Evolutionary conservation across 1,140 invertebrate genomes (phyloP).

Genomic region (Sarcophaga peregrina): DNA sequence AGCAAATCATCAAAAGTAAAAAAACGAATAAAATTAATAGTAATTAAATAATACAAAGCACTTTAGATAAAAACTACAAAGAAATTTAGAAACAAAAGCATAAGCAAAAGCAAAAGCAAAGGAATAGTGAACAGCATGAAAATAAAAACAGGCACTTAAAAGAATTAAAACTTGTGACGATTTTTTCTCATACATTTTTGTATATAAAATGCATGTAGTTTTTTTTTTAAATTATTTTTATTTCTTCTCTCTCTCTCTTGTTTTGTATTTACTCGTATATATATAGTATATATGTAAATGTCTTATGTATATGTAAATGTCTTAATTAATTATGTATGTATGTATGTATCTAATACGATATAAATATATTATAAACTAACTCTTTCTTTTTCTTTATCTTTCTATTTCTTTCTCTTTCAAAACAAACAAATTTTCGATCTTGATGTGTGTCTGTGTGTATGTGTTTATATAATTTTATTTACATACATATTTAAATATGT

Average conservation of each 20-base stretch:
- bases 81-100: neutral
- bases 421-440: constrained; percentile 3
- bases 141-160: neutral
- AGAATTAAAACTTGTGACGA: neutral
- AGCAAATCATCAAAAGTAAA: neutral
- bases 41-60: neutral
- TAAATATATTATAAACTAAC: constrained; percentile 1
- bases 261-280: neutral
- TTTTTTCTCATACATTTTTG: neutral
- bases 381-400: constrained; percentile 6
- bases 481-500: neutral
- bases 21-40: neutral
- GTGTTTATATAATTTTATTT: neutral
- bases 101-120: neutral
- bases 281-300: constrained; percentile 24
- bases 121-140: constrained; percentile 10
- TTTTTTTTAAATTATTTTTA: neutral
- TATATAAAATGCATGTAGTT: constrained; percentile 4
- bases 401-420: neutral
- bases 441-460: constrained; percentile 25
- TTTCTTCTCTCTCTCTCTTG: neutral
- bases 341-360: neutral
- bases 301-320: neutral
- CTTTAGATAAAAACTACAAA: constrained; percentile 14
- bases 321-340: neutral